Base-by-base conservation (phyloP, 2,888 invertebrate species). In the Parasteatoda lunata region DNA sequence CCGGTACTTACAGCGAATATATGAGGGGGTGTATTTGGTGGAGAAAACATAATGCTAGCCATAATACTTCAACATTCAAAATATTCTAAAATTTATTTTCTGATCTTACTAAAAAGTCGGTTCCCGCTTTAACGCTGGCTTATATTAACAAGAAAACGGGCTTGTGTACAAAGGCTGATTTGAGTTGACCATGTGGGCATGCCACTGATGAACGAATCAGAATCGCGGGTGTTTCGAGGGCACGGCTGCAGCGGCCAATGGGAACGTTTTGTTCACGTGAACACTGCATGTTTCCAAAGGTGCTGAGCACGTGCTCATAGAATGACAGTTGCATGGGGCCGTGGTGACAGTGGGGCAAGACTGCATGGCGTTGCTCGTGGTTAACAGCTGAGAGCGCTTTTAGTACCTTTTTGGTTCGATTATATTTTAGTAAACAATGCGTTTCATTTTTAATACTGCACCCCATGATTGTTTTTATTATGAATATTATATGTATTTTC, bases 11-110 rank as follows among this genome's bases (percentile, higher is more conserved):
- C 88, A 88, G 88, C 66, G 66, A 79, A 76, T 59, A 83, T 76
- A 88, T 88, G 78, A 70, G 88, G 88, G 49, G 88, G 88, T 83
- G 88, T 88, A 69, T 88, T 69, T 47, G 88, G 88, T 51, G 88
- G 88, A 70, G 83, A 78, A 76, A 83, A 76, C 66, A 78, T 71
- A 70, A 88, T 48, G 49, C 78, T 88, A 83, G 88, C 71, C 88
- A 88, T 88, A 54, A 30, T 82, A 51, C 66, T 13, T 49, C 52
- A 54, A 51, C 78, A 83, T 88, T 80, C 85, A 77, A 68, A 70
- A 71, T 65, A 30, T 30, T 59, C 8, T 59, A 59, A 59, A 30
- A n/a, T 59, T 59, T 59, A 30, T 51, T 54, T 59, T 76, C 73
- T 70, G 51, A 30, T 78, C 70, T 71, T 75, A 76, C 88, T 65